Conservation (phyloP, 1,140 invertebrate species). For the Heliconius hewitsoni region DNA sequence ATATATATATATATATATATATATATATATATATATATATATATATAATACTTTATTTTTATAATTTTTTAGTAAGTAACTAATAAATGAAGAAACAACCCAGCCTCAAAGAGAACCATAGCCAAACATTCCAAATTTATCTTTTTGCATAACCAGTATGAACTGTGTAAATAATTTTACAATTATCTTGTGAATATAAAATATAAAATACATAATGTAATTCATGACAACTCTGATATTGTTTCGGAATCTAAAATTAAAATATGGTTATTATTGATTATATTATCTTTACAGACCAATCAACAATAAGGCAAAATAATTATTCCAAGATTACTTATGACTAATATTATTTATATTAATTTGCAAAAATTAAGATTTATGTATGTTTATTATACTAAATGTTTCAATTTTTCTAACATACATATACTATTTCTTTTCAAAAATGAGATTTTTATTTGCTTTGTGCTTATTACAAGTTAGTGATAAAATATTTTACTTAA, state of each 20-base stretch:
- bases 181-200: not conserved
- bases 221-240: not conserved
- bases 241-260: not conserved
- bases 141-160: not conserved
- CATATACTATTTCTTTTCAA: conserved; percentile 1
- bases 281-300: not conserved
- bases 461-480: conserved; percentile 3
- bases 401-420: not conserved
- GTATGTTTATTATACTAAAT: not conserved
- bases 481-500: conserved; percentile 23
- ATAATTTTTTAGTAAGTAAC: not conserved
- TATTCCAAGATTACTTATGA: not conserved
- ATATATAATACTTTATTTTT: not conserved
- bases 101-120: not conserved
- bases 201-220: not conserved
- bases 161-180: not conserved
- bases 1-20: not conserved
- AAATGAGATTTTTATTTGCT: conserved; percentile 19
- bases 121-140: not conserved
- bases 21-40: not conserved
- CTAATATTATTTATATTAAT: not conserved
- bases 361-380: not conserved
- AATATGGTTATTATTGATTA: not conserved
- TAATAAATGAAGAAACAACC: no score
- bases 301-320: not conserved